These are phyloP conservation scores for Cyprinodon variegatus DNA, from an alignment of 2,113 vertebrate species.

Conservation along the genomic window DNA sequence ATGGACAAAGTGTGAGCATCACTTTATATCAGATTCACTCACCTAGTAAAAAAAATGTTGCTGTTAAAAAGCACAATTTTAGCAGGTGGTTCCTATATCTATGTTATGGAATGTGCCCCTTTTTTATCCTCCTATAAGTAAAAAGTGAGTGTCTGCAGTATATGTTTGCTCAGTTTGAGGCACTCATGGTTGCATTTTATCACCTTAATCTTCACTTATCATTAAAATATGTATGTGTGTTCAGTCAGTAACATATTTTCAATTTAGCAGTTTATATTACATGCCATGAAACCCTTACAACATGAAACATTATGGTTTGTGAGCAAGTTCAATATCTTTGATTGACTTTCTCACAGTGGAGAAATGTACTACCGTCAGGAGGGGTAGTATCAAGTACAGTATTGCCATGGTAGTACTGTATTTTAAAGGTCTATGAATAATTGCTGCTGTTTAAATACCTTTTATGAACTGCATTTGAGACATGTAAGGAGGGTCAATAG, in stretches of 20 bases:
- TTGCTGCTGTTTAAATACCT: too few relatives aligned
- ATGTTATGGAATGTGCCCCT: background rate
- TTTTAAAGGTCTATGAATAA: too few relatives aligned
- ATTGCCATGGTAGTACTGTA: too few relatives aligned
- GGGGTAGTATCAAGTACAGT: too few relatives aligned
- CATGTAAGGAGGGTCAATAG: too few relatives aligned
- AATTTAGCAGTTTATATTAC: background rate
- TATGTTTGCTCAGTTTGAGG: background rate
- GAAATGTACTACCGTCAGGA: too few relatives aligned
- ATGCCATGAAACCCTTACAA: background rate
- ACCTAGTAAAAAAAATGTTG: constrained; percentile 21
- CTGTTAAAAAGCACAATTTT: constrained; percentile 19
- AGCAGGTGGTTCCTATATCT: background rate
- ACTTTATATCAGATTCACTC: constrained; percentile 30
- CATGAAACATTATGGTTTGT: background rate
- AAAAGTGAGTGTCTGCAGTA: background rate
- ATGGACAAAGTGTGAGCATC: constrained; percentile 29
- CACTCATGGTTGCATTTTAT: background rate
- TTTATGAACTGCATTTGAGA: too few relatives aligned
- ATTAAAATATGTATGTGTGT: background rate
- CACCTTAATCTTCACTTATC: background rate
- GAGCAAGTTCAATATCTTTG: too few relatives aligned
- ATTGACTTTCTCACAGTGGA: too few relatives aligned
- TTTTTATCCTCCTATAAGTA: background rate
- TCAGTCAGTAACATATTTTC: background rate